Base-by-base conservation (phyloP, 2,113 vertebrate species). In the Malurus elegans region DNA sequence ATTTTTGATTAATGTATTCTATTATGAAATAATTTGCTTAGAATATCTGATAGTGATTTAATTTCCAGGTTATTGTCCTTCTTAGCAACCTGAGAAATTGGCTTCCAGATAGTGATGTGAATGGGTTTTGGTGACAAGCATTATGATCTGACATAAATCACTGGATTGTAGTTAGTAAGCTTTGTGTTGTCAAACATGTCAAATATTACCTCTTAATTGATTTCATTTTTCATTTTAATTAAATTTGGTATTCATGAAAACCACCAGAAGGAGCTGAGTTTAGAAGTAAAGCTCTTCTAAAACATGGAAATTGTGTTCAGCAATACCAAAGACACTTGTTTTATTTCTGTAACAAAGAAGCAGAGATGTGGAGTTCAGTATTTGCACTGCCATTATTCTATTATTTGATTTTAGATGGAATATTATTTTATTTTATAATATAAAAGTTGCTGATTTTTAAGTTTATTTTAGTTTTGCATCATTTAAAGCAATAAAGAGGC, bases 1-100 rank as follows among this genome's bases (percentile, higher is more conserved):
- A 70, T 92, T 92, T 95, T 89, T 97, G 56, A 94, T 96, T 70
- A 95, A 96, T 92, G 84, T 47, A 73, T 81, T 94, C 34, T 78
- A 57, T 88, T 95, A 94, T 82, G 51, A 82, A 94, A 88, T 86
- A 12, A 86, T 86, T 93, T 94, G 42, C 89, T 94, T 94, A 75
- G 84, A 92, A 88, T 96, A 88, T 95, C 81, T 95, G 82, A 86
- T 93, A 92, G 45, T 89, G 53, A 84, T 75, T 93, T 94, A 95
- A 97, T 95, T 95, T 91, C 21, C 21, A 89, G 53, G 36, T 76
- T 93, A 92, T 93, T 97, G 61, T 79, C 75, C 67, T 60, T 67
- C 60, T 85, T 78, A 88, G 86, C 44, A 50, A 86, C 81, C 47
- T 92, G 64, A 75, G 51, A 87, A 94, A 54, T 36, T 89, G 45